Conservation (phyloP, 2,888 invertebrate genomes). For the Eulithis prunata region DNA sequence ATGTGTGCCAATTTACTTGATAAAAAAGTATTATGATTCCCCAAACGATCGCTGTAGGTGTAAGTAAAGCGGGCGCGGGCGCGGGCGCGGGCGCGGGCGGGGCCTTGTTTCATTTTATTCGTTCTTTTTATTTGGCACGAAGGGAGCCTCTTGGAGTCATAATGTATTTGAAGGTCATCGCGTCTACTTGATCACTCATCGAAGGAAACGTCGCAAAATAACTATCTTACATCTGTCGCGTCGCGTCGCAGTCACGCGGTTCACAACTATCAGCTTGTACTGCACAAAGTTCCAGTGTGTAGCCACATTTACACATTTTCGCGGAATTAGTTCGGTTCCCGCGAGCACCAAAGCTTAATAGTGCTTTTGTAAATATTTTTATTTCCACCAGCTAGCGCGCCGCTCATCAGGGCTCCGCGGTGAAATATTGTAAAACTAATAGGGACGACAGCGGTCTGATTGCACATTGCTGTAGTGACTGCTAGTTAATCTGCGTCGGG, state of each 20-base stretch:
- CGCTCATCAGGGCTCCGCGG: slow-evolving; percentile 1
- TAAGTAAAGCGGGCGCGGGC: not conserved
- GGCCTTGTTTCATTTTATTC: slow-evolving; percentile 2
- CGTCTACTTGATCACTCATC: not conserved
- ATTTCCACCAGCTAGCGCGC: not conserved
- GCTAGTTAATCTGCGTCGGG: slow-evolving; percentile 1
- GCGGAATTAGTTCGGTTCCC: too few relatives aligned
- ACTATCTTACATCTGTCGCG: too few relatives aligned
- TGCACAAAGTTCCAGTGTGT: too few relatives aligned
- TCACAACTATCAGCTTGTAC: too few relatives aligned
- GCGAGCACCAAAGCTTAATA: too few relatives aligned
- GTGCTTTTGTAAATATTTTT: slow-evolving; percentile 11
- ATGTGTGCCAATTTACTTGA: slow-evolving; percentile 5
- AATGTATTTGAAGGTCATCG: not conserved
- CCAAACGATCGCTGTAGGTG: slow-evolving; percentile 13
- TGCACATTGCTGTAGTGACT: slow-evolving; percentile 6
- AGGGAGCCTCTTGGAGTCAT: not conserved
- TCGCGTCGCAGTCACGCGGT: too few relatives aligned
- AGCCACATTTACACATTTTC: too few relatives aligned
- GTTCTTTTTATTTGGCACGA: not conserved
- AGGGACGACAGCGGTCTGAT: slow-evolving; percentile 24
- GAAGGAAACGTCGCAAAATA: too few relatives aligned
- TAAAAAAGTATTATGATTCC: slow-evolving; percentile 8
- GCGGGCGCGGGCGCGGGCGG: not conserved
- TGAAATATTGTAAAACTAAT: slow-evolving; percentile 23